Percentiles rank a stretch among this genome's conserved stretches.
These are phyloP conservation scores for Tenodera sinensis DNA, from an alignment of 2,888 invertebrate species.

Conservation along the genomic window DNA sequence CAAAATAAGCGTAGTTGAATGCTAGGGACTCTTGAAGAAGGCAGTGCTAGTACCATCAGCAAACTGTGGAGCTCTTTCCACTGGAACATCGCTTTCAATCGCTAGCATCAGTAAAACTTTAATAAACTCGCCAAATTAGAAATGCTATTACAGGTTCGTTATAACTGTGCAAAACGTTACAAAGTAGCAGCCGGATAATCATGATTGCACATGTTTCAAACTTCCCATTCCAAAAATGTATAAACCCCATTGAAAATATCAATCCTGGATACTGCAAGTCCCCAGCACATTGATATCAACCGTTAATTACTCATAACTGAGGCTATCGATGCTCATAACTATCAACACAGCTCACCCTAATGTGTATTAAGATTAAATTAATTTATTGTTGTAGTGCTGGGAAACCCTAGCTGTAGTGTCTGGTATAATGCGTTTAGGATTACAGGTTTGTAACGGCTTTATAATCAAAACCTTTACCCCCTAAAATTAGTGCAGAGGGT, in stretches of 20 bases:
- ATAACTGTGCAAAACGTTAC: not conserved
- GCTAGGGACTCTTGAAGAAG: too few species aligned
- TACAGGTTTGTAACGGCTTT: too few species aligned
- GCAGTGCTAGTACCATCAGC: too few species aligned
- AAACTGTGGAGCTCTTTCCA: too few species aligned
- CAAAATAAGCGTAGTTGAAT: too few species aligned
- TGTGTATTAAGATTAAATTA: not conserved
- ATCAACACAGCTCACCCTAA: not conserved
- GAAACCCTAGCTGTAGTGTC: not conserved
- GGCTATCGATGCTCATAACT: not conserved
- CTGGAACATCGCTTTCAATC: too few species aligned
- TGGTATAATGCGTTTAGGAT: too few species aligned
- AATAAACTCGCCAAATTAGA: not conserved
- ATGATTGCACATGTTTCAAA: too few species aligned
- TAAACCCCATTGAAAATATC: not conserved
- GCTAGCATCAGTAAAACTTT: not conserved
- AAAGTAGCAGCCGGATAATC: too few species aligned
- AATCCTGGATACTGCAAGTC: not conserved
- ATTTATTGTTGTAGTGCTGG: not conserved
- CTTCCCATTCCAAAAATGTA: too few species aligned
- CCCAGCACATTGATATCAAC: not conserved
- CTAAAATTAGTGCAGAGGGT: too few species aligned
- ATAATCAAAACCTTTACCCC: too few species aligned
- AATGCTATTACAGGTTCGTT: not conserved
- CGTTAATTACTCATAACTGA: not conserved